Conservation (phyloP, 1,140 invertebrate genomes). For the Lasioglossum albipes region DNA sequence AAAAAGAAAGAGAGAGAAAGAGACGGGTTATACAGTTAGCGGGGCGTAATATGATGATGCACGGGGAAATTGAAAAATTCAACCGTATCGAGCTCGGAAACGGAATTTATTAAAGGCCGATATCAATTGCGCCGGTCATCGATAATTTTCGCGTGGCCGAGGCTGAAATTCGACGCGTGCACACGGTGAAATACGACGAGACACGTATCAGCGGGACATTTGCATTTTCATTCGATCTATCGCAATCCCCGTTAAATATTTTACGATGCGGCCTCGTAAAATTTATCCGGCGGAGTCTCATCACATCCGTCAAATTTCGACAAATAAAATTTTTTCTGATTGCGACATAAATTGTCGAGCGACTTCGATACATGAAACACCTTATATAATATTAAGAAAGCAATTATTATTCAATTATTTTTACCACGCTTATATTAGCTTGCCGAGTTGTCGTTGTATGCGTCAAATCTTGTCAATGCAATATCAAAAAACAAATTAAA, state of each 20-base stretch:
- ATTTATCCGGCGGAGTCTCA: background rate
- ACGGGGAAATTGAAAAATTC: background rate
- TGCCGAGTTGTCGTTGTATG: no score
- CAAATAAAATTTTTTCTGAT: background rate
- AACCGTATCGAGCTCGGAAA: background rate
- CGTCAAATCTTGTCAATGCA: no score
- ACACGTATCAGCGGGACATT: no score
- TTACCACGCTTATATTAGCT: no score
- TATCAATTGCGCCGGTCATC: background rate
- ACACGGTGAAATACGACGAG: background rate
- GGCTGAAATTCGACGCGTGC: background rate
- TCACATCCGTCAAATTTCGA: no score
- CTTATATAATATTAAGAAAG: no score
- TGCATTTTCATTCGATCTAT: slow-evolving; percentile 1
- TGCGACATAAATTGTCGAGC: no score
- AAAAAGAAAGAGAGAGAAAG: no score
- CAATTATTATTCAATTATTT: no score
- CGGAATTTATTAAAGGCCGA: slow-evolving; percentile 1
- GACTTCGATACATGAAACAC: no score
- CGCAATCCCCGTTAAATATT: background rate
- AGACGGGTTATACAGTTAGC: no score
- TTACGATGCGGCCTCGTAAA: background rate
- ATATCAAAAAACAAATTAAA: no score
- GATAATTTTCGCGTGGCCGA: background rate
- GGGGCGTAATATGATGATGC: background rate